phyloP scores from a whole-genome alignment of 2,888 invertebrate species.

The Epsilonema sp. region DNA sequence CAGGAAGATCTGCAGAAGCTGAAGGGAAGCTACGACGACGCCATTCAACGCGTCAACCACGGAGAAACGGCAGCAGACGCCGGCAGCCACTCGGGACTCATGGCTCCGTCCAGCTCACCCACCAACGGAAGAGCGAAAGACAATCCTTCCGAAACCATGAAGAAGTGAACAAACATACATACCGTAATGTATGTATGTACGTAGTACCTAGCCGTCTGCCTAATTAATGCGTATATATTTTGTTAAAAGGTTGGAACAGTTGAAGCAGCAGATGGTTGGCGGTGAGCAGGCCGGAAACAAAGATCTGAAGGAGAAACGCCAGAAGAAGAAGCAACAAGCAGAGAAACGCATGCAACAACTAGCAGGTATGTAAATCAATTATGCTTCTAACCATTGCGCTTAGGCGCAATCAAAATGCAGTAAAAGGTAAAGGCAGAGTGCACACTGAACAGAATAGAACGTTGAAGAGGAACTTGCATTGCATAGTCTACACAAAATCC shows the following conservation, averaged over 20 bases:
- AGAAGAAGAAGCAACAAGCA: slow-evolving; percentile 47
- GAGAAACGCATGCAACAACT: slow-evolving; percentile 37
- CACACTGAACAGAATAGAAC: too few species aligned
- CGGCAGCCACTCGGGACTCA: not conserved
- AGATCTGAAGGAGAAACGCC: slow-evolving; percentile 47
- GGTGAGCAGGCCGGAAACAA: slow-evolving; percentile 53
- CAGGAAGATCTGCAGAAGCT: slow-evolving; percentile 26
- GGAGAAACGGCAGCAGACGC: not conserved
- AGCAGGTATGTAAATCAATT: slow-evolving; percentile 28
- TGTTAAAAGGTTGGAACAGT: slow-evolving; percentile 42
- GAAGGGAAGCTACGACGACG: not conserved
- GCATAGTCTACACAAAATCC: too few species aligned
- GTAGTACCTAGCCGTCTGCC: too few species aligned
- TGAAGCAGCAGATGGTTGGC: slow-evolving; percentile 55
- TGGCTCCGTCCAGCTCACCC: not conserved
- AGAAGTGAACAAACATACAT: too few species aligned
- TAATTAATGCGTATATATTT: too few species aligned
- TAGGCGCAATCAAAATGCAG: not conserved
- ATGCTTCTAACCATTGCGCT: not conserved
- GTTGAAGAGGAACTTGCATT: too few species aligned
- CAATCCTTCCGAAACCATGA: too few species aligned
- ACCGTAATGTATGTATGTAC: too few species aligned
- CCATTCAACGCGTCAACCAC: not conserved
- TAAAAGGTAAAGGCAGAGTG: too few species aligned
- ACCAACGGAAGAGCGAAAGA: too few species aligned